phyloP scores from a whole-genome alignment of 1,140 invertebrate genomes.

The Bombus confusus region DNA sequence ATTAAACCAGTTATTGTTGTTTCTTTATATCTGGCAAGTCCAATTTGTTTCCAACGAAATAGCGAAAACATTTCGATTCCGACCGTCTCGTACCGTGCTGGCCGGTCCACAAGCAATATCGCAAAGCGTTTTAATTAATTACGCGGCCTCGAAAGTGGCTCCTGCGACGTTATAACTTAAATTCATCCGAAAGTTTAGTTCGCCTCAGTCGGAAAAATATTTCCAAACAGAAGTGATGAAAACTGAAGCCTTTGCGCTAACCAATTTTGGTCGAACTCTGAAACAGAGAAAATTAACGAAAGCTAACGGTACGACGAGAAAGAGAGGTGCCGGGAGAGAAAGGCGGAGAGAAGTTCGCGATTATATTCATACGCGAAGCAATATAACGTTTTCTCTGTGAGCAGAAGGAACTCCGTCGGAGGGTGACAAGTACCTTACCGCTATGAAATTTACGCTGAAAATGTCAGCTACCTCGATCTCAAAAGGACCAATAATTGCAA shows the following conservation, averaged over 20 bases:
- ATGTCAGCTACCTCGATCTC: neutral
- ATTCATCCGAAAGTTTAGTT: neutral
- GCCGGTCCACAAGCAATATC: neutral
- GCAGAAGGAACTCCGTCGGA: neutral
- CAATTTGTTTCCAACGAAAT: neutral
- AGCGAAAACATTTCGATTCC: slow-evolving; percentile 9
- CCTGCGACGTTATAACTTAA: neutral
- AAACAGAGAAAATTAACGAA: slow-evolving; percentile 7
- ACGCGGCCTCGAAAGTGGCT: neutral
- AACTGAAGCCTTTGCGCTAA: neutral
- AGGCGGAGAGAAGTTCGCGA: slow-evolving; percentile 1
- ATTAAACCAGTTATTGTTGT: neutral
- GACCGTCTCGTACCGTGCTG: neutral
- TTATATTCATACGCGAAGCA: neutral
- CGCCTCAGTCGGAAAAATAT: neutral
- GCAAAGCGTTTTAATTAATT: slow-evolving; percentile 40
- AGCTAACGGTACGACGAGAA: neutral
- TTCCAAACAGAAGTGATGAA: neutral
- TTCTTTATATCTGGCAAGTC: neutral
- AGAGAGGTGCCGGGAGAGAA: neutral
- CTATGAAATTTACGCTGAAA: slow-evolving; percentile 13
- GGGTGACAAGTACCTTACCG: neutral
- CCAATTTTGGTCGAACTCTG: neutral
- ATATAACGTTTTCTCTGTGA: slow-evolving; percentile 33
- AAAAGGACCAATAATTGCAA: slow-evolving; percentile 16